phyloP scores from a whole-genome alignment of 1,140 invertebrate genomes.

The Euwallacea fornicatus region DNA sequence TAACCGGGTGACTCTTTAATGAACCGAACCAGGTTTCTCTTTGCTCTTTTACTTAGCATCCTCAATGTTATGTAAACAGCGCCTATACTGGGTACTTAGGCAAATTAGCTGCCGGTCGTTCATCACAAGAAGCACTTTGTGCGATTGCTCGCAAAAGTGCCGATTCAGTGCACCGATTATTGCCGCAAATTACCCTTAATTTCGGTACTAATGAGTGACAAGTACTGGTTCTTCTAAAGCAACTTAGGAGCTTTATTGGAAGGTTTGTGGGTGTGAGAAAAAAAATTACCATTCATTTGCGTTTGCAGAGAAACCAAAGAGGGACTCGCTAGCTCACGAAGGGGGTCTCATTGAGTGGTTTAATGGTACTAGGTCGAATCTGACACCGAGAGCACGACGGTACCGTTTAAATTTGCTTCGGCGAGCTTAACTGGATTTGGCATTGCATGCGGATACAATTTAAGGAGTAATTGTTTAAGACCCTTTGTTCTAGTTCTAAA shows the following conservation, averaged over 20 bases:
- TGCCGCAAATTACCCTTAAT: conserved; percentile 23
- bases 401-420: conserved; percentile 17
- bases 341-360: too few relatives aligned
- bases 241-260: neutral
- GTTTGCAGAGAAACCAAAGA: neutral
- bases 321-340: too few relatives aligned
- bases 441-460: conserved; percentile 8
- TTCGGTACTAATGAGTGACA: conserved; percentile 15
- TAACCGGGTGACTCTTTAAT: neutral
- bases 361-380: conserved; percentile 2
- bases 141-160: conserved; percentile 10
- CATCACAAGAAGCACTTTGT: conserved; percentile 20
- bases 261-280: neutral
- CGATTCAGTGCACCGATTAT: conserved; percentile 20
- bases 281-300: neutral
- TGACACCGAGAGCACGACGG: conserved; percentile 11
- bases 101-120: conserved; percentile 23
- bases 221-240: neutral
- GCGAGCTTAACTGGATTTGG: conserved; percentile 9
- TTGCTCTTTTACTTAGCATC: conserved; percentile 15
- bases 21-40: neutral
- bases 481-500: conserved; percentile 23
- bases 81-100: conserved; percentile 19
- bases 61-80: conserved; percentile 23
- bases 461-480: conserved; percentile 23